phyloP scores from a whole-genome alignment of 2,113 vertebrate genomes.

The Neofelis nebulosa region DNA sequence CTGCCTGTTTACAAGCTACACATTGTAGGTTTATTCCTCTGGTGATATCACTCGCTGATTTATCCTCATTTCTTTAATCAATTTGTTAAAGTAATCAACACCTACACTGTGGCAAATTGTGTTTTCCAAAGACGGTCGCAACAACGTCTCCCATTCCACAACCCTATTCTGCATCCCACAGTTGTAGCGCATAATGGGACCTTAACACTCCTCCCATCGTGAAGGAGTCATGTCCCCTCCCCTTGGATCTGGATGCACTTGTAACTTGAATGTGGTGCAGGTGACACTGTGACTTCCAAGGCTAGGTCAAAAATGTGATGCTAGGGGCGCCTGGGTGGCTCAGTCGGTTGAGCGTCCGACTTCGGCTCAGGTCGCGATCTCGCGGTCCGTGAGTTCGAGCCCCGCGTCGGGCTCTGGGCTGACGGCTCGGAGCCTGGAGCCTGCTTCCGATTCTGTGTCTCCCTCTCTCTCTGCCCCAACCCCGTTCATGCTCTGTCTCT shows the following conservation, averaged over 20 bases:
- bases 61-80: neutral
- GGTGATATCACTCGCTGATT: neutral
- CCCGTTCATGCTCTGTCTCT: no score
- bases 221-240: neutral
- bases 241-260: neutral
- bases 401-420: no score
- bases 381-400: no score
- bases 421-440: no score
- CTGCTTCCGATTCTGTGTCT: no score
- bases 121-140: constrained; percentile 1
- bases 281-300: neutral
- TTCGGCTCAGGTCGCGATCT: no score
- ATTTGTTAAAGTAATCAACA: constrained; percentile 14
- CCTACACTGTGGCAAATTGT: neutral
- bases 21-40: constrained; percentile 17
- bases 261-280: neutral
- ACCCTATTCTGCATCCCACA: neutral
- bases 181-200: neutral
- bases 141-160: neutral
- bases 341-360: no score
- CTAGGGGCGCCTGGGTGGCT: neutral
- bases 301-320: neutral
- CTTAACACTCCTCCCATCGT: neutral
- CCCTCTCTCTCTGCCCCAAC: no score
- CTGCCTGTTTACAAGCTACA: neutral